Evolutionary conservation across 2,113 vertebrate genomes (phyloP).

Genomic region (Lates calcarifer): DNA sequence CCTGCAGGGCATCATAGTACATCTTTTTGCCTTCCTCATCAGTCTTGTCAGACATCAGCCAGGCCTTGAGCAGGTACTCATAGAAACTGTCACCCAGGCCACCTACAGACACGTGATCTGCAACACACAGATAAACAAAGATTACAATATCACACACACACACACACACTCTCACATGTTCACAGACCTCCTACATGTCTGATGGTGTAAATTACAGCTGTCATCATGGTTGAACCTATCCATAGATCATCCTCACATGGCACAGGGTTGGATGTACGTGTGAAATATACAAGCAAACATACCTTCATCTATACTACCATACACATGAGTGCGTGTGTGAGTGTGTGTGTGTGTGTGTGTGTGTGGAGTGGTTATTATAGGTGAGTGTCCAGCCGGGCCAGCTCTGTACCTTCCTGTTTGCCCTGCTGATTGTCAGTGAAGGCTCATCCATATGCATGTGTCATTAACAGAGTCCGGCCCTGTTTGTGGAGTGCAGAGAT

Average conservation of each 20-base stretch:
- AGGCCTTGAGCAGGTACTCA: slow-evolving; percentile 98
- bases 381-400: slow-evolving; percentile 14
- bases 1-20: slow-evolving; percentile 97
- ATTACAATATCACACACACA: slow-evolving; percentile 14
- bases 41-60: slow-evolving; percentile 97
- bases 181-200: background rate
- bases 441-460: slow-evolving; percentile 76
- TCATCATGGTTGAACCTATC: background rate
- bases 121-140: slow-evolving; percentile 41
- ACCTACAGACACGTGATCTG: slow-evolving; percentile 97
- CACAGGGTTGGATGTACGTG: background rate
- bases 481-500: slow-evolving; percentile 69
- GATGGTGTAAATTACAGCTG: slow-evolving; percentile 10
- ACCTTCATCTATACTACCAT: background rate
- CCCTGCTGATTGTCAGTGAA: slow-evolving; percentile 40
- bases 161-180: background rate
- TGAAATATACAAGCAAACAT: background rate
- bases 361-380: background rate
- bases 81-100: slow-evolving; percentile 99
- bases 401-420: slow-evolving; percentile 13
- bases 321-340: background rate
- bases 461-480: slow-evolving; percentile 68
- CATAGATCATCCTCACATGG: slow-evolving; percentile 16
- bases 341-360: background rate
- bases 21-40: slow-evolving; percentile 96